These are phyloP conservation scores for Catamblyrhynchus diadema DNA, from an alignment of 2,797 vertebrate genomes.

Conservation along the genomic window DNA sequence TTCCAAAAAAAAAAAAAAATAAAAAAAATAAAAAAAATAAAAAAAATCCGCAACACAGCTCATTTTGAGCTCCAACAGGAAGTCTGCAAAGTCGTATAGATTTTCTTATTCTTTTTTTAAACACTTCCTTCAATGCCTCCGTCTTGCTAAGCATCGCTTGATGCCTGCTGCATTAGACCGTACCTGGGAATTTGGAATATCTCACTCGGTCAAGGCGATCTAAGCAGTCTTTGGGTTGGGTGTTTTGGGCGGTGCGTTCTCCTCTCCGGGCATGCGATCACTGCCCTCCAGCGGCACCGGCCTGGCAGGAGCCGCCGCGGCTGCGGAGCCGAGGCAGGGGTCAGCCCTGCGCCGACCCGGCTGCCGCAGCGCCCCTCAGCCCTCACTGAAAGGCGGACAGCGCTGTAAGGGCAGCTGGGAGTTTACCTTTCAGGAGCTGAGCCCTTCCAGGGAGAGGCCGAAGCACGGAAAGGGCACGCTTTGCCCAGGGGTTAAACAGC, in stretches of 20 bases:
- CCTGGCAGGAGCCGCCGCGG: neutral
- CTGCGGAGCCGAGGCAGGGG: neutral
- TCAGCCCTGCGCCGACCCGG: no score
- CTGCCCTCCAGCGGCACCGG: neutral
- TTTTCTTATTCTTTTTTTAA: neutral
- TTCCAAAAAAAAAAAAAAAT: neutral
- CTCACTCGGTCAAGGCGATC: accelerated
- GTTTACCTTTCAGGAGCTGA: neutral
- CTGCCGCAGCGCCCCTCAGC: no score
- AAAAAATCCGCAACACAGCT: neutral
- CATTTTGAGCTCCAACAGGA: neutral
- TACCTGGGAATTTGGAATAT: neutral
- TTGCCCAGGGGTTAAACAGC: neutral
- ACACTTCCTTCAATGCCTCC: neutral
- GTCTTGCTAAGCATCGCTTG: neutral
- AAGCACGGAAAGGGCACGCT: neutral
- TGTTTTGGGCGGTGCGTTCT: neutral
- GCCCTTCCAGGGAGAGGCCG: accelerated
- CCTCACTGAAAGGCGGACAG: accelerated
- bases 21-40: no score
- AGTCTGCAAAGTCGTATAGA: neutral
- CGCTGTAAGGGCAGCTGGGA: accelerated
- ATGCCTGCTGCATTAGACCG: no score
- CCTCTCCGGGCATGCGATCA: neutral
- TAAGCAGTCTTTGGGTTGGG: accelerated